Conservation (phyloP, 2,113 vertebrate species). For the Oryzias melastigma region DNA sequence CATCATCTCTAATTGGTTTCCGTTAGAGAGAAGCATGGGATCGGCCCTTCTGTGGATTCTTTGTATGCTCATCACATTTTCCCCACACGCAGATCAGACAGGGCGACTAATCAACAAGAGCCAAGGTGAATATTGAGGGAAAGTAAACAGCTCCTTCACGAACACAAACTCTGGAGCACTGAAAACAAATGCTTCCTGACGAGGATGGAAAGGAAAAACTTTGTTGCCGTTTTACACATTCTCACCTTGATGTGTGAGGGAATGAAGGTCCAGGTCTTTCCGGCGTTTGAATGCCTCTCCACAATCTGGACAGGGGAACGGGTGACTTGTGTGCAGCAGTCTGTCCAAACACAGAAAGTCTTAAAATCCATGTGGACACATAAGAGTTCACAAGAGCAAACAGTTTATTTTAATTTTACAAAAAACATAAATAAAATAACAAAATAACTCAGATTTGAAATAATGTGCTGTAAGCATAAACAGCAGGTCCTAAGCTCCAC, state of each 20-base stretch:
- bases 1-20: constrained; percentile 45
- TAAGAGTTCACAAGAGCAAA: too few species aligned
- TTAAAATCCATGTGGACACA: neutral
- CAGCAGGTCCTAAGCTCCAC: constrained; percentile 40
- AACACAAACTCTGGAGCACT: neutral
- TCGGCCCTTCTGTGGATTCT: constrained; percentile 4
- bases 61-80: constrained; percentile 6
- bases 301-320: constrained; percentile 84
- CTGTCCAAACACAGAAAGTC: constrained; percentile 52
- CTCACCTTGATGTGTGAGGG: constrained; percentile 83
- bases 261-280: constrained; percentile 86
- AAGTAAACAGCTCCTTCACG: neutral
- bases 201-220: neutral
- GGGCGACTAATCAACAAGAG: neutral
- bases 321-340: constrained; percentile 88
- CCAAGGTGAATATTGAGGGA: neutral
- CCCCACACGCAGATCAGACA: neutral
- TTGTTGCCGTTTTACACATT: neutral
- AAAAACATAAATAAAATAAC: too few species aligned
- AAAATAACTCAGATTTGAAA: too few species aligned
- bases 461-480: too few species aligned
- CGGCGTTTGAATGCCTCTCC: constrained; percentile 86
- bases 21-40: constrained; percentile 6
- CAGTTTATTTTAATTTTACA: too few species aligned
- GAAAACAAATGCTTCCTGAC: neutral